These are phyloP conservation scores for Noctilio leporinus DNA, from an alignment of 2,113 vertebrate species.

Conservation along the genomic window DNA sequence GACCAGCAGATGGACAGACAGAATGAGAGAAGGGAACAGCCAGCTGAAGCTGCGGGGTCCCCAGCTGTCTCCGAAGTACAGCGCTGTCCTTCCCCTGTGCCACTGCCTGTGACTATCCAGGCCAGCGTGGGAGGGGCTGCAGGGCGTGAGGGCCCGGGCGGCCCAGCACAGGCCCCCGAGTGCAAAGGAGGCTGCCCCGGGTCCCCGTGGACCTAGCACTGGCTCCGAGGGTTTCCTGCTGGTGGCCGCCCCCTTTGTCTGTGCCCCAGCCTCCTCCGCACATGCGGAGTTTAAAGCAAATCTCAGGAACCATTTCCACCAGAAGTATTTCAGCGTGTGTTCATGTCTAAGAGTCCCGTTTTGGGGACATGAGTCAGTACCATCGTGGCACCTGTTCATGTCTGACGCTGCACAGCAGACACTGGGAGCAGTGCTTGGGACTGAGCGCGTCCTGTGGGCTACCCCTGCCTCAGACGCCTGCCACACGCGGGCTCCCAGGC, in stretches of 20 bases:
- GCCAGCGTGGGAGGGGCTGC: rapidly evolving
- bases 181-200: neutral
- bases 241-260: rapidly evolving
- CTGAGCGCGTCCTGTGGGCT: neutral
- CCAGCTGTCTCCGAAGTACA: neutral
- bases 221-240: rapidly evolving
- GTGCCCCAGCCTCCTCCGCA: neutral
- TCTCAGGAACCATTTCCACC: neutral
- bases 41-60: neutral
- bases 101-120: neutral
- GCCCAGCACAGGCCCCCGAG: neutral
- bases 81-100: rapidly evolving
- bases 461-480: neutral
- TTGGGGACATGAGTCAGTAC: neutral
- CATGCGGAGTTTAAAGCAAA: neutral
- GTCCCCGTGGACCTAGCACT: rapidly evolving
- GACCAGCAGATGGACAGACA: neutral
- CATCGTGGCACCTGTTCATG: rapidly evolving
- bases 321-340: no score
- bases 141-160: rapidly evolving
- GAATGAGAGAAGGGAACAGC: neutral
- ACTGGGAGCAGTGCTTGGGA: rapidly evolving
- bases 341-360: neutral
- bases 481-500: neutral
- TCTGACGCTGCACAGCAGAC: rapidly evolving